Evolutionary conservation across 2,888 invertebrate genomes (phyloP).

Genomic region (Drosophila emarginata): DNA sequence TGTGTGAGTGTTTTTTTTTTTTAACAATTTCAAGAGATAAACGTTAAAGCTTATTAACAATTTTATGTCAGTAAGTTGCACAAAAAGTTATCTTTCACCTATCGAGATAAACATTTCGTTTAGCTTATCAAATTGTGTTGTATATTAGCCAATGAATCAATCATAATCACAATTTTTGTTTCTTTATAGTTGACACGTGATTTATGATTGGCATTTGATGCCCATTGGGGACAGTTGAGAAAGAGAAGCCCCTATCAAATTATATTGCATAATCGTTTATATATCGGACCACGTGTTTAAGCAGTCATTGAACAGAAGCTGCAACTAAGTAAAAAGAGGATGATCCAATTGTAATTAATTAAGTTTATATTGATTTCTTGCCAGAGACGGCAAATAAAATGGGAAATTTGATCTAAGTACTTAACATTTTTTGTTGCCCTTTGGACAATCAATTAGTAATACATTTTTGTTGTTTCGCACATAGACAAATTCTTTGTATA

Average conservation of each 20-base stretch:
- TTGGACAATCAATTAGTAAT: no score
- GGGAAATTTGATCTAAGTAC: no score
- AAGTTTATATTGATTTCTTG: not conserved
- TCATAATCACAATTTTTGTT: not conserved
- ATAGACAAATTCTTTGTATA: no score
- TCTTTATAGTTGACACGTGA: conserved; percentile 21
- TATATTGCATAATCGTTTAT: not conserved
- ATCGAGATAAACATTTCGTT: not conserved
- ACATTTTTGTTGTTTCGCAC: no score
- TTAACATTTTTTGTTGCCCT: no score
- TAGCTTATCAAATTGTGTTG: not conserved
- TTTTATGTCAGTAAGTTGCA: not conserved
- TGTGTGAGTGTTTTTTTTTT: not conserved
- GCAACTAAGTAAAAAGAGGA: not conserved
- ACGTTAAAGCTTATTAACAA: conserved; percentile 1
- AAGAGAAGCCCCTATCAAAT: not conserved
- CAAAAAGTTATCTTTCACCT: not conserved
- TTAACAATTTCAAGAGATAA: conserved; percentile 7
- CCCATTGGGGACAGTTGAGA: conserved; percentile 7
- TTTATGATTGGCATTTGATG: conserved; percentile 27
- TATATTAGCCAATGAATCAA: conserved; percentile 24
- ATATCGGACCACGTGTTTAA: conserved; percentile 10
- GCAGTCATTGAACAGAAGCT: conserved; percentile 1
- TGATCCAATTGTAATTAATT: not conserved
- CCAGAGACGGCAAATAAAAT: not conserved